Conservation (phyloP, 37 sponge, comb jelly and placozoan species). For the Aphrocallistes beatrix region DNA sequence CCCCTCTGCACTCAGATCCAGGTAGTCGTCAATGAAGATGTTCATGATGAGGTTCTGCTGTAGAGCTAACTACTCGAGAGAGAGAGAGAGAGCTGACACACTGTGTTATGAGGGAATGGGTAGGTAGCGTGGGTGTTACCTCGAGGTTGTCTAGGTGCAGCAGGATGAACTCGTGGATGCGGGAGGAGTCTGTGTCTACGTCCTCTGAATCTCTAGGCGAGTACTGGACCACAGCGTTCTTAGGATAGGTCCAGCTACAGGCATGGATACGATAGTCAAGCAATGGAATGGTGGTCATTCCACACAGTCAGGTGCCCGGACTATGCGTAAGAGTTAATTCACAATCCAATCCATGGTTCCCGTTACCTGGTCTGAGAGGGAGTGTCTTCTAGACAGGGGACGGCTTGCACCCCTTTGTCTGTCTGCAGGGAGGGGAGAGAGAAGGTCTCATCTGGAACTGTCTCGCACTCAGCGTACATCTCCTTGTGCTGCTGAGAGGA, state of each 20-base stretch:
- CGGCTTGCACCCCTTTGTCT: constrained; percentile 59
- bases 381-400: neutral
- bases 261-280: too few species aligned
- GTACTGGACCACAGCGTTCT: constrained; percentile 68
- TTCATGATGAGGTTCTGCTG: constrained; percentile 93
- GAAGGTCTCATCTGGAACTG: constrained; percentile 47
- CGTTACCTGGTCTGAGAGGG: neutral
- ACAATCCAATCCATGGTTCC: too few species aligned
- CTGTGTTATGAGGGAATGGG: neutral
- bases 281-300: too few species aligned
- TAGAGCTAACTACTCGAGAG: constrained; percentile 56
- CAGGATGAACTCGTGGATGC: neutral
- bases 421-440: constrained; percentile 48
- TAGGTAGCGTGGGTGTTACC: neutral
- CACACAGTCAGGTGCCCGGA: too few species aligned
- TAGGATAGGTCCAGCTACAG: neutral
- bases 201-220: constrained; percentile 23
- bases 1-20: constrained; percentile 40
- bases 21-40: constrained; percentile 74
- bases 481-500: constrained; percentile 32
- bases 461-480: constrained; percentile 36
- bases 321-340: too few species aligned
- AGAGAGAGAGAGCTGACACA: neutral
- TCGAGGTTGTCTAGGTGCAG: neutral
- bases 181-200: neutral